A percentile compares a stretch with the other conserved stretches of the same genome.
Conservation (phyloP, 2,113 vertebrate genomes). For the Hipposideros armiger region DNA sequence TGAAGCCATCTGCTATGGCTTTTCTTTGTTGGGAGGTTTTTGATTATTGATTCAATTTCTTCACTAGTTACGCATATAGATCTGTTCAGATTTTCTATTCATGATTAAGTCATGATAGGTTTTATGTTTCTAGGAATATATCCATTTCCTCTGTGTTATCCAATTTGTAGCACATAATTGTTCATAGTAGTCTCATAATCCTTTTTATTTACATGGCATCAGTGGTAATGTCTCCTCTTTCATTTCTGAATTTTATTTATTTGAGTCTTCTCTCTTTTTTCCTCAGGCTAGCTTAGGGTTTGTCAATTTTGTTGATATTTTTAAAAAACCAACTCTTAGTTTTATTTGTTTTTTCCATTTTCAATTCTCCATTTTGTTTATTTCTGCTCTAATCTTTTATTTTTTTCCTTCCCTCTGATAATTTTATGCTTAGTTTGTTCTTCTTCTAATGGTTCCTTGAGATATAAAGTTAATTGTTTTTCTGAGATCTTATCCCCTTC, state of each 20-base stretch:
- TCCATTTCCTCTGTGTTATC: not conserved
- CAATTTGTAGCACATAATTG: not conserved
- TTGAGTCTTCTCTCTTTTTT: not conserved
- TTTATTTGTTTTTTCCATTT: not conserved
- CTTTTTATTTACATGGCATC: not conserved
- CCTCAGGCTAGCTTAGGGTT: not conserved
- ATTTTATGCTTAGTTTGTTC: not conserved
- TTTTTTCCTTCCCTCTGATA: not conserved
- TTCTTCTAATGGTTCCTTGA: not conserved
- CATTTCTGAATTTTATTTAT: slow-evolving; percentile 11
- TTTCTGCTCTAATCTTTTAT: not conserved
- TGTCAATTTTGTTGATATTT: not conserved
- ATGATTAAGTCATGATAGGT: not conserved
- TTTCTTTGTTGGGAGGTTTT: slow-evolving; percentile 8
- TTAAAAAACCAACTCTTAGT: not conserved
- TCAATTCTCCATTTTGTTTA: not conserved
- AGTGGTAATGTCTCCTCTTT: not conserved
- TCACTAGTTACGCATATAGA: not conserved
- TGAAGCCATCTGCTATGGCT: slow-evolving; percentile 33
- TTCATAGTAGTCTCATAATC: not conserved
- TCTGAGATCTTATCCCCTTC: not conserved
- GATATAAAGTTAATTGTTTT: not conserved
- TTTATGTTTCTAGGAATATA: slow-evolving; percentile 9
- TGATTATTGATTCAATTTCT: not conserved
- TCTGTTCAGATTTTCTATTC: slow-evolving; percentile 47